These are phyloP conservation scores for Empis livida DNA, from an alignment of 2,888 invertebrate genomes.

Conservation along the genomic window DNA sequence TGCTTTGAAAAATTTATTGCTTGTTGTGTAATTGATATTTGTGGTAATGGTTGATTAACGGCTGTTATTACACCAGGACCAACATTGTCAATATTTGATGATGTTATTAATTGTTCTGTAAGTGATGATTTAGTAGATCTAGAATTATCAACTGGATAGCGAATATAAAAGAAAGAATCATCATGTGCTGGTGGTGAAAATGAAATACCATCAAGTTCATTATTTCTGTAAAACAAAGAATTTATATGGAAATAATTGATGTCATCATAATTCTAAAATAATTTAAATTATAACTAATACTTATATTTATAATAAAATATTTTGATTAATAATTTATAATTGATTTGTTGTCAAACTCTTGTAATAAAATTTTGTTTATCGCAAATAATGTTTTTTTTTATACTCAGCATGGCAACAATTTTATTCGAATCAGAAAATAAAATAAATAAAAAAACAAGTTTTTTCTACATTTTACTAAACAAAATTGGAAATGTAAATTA, in stretches of 20 bases:
- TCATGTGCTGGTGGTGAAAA: slow-evolving; percentile 63
- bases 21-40: slow-evolving; percentile 22
- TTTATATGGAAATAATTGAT: background rate
- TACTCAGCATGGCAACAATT: too few species aligned
- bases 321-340: too few species aligned
- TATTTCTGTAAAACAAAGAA: slow-evolving; percentile 34
- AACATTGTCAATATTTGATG: background rate
- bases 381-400: too few species aligned
- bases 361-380: too few species aligned
- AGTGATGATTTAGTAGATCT: background rate
- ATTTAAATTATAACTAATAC: too few species aligned
- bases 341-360: too few species aligned
- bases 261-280: too few species aligned
- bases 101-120: background rate
- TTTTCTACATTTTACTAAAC: too few species aligned
- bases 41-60: slow-evolving; percentile 14
- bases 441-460: too few species aligned
- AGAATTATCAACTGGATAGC: slow-evolving; percentile 38
- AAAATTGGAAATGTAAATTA: too few species aligned
- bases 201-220: slow-evolving; percentile 42
- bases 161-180: slow-evolving; percentile 58
- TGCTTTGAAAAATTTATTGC: slow-evolving; percentile 44
- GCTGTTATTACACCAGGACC: background rate
- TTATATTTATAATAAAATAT: too few species aligned
- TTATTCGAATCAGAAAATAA: too few species aligned